These are phyloP conservation scores for Parambassis ranga DNA, from an alignment of 2,797 vertebrate species.

Conservation along the genomic window DNA sequence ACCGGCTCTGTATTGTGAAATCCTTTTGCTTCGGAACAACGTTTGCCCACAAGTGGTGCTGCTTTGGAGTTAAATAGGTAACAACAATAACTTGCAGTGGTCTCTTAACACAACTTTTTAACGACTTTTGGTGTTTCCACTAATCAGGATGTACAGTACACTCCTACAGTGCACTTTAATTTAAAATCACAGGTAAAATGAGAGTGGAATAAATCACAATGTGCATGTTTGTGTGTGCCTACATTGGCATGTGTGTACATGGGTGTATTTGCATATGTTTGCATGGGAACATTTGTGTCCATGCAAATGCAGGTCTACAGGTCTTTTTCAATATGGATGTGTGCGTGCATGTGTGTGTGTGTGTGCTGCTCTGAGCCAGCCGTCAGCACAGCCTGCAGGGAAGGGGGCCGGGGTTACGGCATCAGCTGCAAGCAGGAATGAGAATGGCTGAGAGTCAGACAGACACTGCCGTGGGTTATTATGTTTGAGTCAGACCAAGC, in stretches of 20 bases:
- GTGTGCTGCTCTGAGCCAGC: slow-evolving; percentile 71
- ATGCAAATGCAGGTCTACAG: slow-evolving; percentile 73
- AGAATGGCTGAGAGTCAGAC: slow-evolving; percentile 81
- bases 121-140: slow-evolving; percentile 54
- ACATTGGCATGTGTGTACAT: slow-evolving; percentile 41
- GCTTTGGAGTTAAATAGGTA: slow-evolving; percentile 60
- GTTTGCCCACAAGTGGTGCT: slow-evolving; percentile 61
- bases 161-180: slow-evolving; percentile 26
- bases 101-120: slow-evolving; percentile 57
- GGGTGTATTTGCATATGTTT: slow-evolving; percentile 65
- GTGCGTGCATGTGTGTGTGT: slow-evolving; percentile 19
- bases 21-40: slow-evolving; percentile 51
- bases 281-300: slow-evolving; percentile 67
- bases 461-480: slow-evolving; percentile 82
- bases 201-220: slow-evolving; percentile 21
- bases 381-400: slow-evolving; percentile 80
- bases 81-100: slow-evolving; percentile 55
- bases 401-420: slow-evolving; percentile 79
- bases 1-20: slow-evolving; percentile 44
- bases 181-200: slow-evolving; percentile 30
- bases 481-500: slow-evolving; percentile 80
- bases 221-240: slow-evolving; percentile 31
- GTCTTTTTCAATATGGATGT: slow-evolving; percentile 39
- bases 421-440: slow-evolving; percentile 81
- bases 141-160: slow-evolving; percentile 28